These are phyloP conservation scores for Cottoperca gobio DNA, from an alignment of 2,797 vertebrate species.

Conservation along the genomic window DNA sequence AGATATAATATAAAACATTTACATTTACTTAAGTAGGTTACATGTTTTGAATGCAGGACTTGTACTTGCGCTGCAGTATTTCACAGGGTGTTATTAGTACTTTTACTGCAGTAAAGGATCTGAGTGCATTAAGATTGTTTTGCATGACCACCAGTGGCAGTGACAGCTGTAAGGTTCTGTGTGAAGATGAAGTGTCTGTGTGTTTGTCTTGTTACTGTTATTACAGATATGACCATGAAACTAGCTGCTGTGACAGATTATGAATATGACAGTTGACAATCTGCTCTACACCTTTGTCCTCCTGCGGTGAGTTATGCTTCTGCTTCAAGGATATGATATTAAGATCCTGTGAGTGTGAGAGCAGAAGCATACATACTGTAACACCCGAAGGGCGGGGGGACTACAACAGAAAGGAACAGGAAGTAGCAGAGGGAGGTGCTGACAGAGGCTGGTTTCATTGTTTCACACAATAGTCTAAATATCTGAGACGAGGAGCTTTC, in stretches of 20 bases:
- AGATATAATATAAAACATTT: too few species aligned
- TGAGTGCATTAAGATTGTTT: neutral
- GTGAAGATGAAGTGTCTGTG: neutral
- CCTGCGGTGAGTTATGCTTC: neutral
- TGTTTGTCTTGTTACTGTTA: neutral
- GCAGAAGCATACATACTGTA: too few species aligned
- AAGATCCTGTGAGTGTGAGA: neutral
- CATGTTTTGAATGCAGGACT: neutral
- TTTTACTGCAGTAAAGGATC: neutral
- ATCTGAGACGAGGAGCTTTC: too few species aligned
- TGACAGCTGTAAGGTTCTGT: rapidly evolving
- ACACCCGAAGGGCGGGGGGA: neutral
- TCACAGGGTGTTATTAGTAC: neutral
- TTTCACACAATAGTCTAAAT: too few species aligned
- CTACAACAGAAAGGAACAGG: too few species aligned
- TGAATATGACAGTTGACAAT: neutral
- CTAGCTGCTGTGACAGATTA: neutral
- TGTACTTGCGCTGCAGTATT: too few species aligned
- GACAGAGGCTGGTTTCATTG: too few species aligned
- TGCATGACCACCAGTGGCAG: neutral
- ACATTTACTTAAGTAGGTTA: neutral
- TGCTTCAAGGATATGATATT: neutral
- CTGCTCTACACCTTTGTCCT: neutral
- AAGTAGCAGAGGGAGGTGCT: too few species aligned
- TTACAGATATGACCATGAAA: neutral